Percentiles rank a stretch among this genome's conserved stretches.
phyloP scores from a whole-genome alignment of 1,140 invertebrate genomes.

The Drosophila grimshawi region DNA sequence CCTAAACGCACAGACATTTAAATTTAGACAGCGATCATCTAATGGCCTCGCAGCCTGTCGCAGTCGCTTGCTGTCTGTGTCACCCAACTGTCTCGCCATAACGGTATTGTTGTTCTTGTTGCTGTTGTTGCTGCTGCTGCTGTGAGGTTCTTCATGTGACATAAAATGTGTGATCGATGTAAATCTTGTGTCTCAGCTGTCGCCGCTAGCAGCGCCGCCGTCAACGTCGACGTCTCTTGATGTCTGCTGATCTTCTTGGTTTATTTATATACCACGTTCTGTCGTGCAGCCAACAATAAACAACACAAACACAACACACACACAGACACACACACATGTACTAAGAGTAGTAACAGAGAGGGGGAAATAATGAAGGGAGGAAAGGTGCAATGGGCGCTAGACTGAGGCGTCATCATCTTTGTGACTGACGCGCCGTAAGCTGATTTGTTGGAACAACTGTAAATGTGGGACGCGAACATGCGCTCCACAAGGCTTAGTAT shows the following conservation, averaged over 20 bases:
- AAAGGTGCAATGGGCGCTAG: constrained; percentile 10
- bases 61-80: constrained; percentile 41
- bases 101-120: constrained; percentile 48
- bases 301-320: not conserved
- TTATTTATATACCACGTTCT: constrained; percentile 66
- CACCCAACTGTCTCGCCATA: constrained; percentile 72
- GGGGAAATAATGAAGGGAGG: constrained; percentile 1
- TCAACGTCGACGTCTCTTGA: constrained; percentile 22
- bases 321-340: not conserved
- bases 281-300: constrained; percentile 23
- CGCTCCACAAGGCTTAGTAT: constrained; percentile 26
- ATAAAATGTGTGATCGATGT: constrained; percentile 82
- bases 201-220: constrained; percentile 23
- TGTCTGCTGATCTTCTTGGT: constrained; percentile 69
- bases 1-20: constrained; percentile 80
- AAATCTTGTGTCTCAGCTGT: constrained; percentile 74
- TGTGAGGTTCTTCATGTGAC: constrained; percentile 67
- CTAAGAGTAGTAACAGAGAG: not conserved
- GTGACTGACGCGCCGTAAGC: constrained; percentile 47
- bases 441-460: constrained; percentile 73
- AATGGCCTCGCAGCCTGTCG: constrained; percentile 64
- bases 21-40: constrained; percentile 78
- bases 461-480: constrained; percentile 63
- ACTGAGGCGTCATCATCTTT: constrained; percentile 31
- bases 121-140: constrained; percentile 23